These are phyloP conservation scores for Alviniconcha marisindica DNA, from an alignment of 1,140 invertebrate species.

Conservation along the genomic window DNA sequence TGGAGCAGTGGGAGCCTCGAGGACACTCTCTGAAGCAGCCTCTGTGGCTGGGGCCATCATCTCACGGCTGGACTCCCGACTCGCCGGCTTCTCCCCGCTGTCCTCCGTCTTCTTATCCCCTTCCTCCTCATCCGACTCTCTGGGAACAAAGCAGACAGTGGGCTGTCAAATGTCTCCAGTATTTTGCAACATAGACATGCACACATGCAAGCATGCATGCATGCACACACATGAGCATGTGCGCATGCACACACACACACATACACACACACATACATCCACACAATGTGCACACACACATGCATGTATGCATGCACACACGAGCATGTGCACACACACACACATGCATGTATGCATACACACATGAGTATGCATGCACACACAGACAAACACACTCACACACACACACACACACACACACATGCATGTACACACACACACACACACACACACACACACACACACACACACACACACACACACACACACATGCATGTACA, in stretches of 20 bases:
- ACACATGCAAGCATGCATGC: too few relatives aligned
- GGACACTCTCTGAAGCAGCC: background rate
- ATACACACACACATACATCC: too few relatives aligned
- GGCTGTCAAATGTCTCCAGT: too few relatives aligned
- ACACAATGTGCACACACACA: too few relatives aligned
- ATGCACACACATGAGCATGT: too few relatives aligned
- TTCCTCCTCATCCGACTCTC: conserved; percentile 42
- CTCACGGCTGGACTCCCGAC: conserved; percentile 25
- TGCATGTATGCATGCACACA: too few relatives aligned
- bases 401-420: background rate
- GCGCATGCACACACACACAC: too few relatives aligned
- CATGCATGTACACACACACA: background rate
- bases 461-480: background rate
- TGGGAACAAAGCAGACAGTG: too few relatives aligned
- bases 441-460: background rate
- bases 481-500: background rate
- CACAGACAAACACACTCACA: background rate
- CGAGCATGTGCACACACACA: too few relatives aligned
- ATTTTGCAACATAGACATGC: too few relatives aligned
- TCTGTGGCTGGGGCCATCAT: background rate
- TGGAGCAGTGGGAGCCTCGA: background rate
- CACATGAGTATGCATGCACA: too few relatives aligned
- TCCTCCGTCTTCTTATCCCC: conserved; percentile 46
- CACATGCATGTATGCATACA: too few relatives aligned
- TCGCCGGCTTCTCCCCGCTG: conserved; percentile 50